These are phyloP conservation scores for Beris chalybata DNA, from an alignment of 2,888 invertebrate species.

Conservation along the genomic window DNA sequence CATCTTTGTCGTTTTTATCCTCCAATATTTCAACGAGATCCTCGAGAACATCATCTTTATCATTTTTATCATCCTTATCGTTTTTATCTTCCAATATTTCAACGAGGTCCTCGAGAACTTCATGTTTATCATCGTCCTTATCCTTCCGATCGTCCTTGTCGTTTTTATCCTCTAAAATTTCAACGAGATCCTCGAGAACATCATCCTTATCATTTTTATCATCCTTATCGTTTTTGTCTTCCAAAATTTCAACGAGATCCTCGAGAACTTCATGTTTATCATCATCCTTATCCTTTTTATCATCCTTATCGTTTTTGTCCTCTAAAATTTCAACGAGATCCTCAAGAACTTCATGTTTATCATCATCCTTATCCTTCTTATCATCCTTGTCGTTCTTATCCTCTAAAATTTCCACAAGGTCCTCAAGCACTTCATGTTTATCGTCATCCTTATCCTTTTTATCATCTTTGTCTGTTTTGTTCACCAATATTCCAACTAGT, in stretches of 20 bases:
- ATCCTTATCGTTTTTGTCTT: constrained; percentile 8
- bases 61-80: constrained; percentile 36
- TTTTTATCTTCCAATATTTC: neutral
- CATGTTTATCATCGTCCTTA: constrained; percentile 42
- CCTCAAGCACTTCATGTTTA: neutral
- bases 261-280: neutral
- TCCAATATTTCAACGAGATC: too few species aligned
- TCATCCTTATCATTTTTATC: constrained; percentile 21
- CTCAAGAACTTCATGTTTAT: neutral
- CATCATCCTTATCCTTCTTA: neutral
- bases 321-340: too few species aligned
- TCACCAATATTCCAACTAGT: neutral
- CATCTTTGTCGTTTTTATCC: constrained; percentile 11
- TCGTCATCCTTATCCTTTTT: neutral
- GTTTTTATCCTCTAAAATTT: constrained; percentile 7
- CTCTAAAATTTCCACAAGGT: neutral
- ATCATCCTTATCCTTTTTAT: neutral
- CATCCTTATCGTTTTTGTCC: neutral
- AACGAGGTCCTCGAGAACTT: too few species aligned
- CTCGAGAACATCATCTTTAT: constrained; percentile 39
- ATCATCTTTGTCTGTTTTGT: neutral
- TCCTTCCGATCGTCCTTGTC: constrained; percentile 17
- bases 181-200: neutral
- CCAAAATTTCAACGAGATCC: too few species aligned
- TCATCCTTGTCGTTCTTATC: neutral